Conservation (phyloP, 53 echinoderm and acorn worm genomes). For the Astropecten irregularis region DNA sequence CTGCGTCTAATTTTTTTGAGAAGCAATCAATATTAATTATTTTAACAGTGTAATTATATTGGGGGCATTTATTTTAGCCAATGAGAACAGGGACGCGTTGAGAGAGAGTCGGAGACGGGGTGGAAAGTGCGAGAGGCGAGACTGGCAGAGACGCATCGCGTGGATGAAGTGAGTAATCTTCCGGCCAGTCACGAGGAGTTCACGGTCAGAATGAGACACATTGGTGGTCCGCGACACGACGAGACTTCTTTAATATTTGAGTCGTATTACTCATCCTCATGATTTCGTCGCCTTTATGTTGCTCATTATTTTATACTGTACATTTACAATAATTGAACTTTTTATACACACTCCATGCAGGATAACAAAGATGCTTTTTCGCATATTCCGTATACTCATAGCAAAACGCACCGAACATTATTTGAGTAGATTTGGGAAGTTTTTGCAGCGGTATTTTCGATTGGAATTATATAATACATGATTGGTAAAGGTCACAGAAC, state of each 20-base stretch:
- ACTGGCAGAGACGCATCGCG: not conserved
- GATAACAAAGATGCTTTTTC: no score
- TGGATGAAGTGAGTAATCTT: slow-evolving; percentile 23
- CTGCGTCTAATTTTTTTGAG: slow-evolving; percentile 1
- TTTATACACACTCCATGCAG: no score
- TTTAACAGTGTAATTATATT: slow-evolving; percentile 53
- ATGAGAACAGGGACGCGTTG: not conserved
- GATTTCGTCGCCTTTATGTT: no score
- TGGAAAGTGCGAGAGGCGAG: not conserved
- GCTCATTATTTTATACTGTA: no score
- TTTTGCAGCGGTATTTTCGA: no score
- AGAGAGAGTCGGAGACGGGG: not conserved
- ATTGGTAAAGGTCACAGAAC: no score
- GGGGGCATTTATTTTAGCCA: slow-evolving; percentile 29
- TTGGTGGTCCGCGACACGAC: not conserved
- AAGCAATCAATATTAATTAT: slow-evolving; percentile 61
- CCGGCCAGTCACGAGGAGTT: slow-evolving; percentile 13
- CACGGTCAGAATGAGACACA: slow-evolving; percentile 1
- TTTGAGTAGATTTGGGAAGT: no score
- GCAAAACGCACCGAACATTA: no score
- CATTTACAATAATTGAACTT: no score
- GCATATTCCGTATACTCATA: no score
- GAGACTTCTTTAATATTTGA: not conserved
- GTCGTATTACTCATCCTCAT: no score
- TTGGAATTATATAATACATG: no score